phyloP scores from a whole-genome alignment of 37 sponge, comb jelly and placozoan genomes.

The Halichondria panicea region DNA sequence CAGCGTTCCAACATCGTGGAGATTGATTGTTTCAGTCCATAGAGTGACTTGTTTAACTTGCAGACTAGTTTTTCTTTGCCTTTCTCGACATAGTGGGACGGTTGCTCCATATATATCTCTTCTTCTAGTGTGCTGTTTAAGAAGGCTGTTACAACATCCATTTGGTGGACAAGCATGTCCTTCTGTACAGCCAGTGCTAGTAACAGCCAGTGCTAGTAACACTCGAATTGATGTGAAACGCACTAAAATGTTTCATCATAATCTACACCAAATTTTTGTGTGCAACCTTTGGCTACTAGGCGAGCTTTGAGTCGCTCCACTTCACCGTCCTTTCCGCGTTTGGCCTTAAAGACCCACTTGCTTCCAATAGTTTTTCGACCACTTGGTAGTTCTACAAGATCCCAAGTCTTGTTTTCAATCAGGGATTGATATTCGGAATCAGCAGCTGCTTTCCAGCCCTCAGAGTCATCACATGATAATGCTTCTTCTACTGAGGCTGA shows the following conservation, averaged over 20 bases:
- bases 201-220: conserved; percentile 44
- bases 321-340: conserved; percentile 23
- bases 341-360: conserved; percentile 39
- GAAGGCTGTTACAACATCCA: conserved; percentile 57
- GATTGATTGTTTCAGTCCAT: conserved; percentile 58
- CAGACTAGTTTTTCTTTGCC: conserved; percentile 46
- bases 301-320: conserved; percentile 34
- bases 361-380: conserved; percentile 39
- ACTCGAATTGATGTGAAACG: conserved; percentile 35
- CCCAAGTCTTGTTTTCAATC: conserved; percentile 22
- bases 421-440: conserved; percentile 28
- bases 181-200: too few species aligned
- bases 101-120: conserved; percentile 52
- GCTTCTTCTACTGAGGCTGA: conserved; percentile 22
- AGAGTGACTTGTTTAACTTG: conserved; percentile 43
- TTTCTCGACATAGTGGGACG: conserved; percentile 12
- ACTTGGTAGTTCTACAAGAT: conserved; percentile 4
- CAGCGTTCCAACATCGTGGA: conserved; percentile 37
- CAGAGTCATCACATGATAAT: background rate
- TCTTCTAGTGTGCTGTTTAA: conserved; percentile 31
- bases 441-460: conserved; percentile 9
- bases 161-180: conserved; percentile 48
- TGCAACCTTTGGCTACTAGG: conserved; percentile 36
- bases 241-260: conserved; percentile 38
- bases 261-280: conserved; percentile 29